A percentile compares a stretch with the other conserved stretches of the same genome.
These are phyloP conservation scores for Reticulitermes lucifugus DNA, from an alignment of 2,888 invertebrate species.

Conservation along the genomic window DNA sequence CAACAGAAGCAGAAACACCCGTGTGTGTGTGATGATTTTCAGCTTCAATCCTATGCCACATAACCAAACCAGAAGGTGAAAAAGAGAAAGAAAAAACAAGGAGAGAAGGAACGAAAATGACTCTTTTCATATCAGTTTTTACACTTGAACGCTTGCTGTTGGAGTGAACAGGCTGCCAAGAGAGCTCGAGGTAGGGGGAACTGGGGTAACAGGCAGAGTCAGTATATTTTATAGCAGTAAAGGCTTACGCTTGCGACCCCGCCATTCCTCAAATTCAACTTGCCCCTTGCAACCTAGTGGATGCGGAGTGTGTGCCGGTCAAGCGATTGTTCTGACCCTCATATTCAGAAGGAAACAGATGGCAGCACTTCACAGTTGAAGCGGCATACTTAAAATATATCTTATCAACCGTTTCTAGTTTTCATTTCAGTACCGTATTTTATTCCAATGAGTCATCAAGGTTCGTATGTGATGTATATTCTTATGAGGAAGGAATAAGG, in stretches of 20 bases:
- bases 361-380: too few relatives aligned
- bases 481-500: too few relatives aligned
- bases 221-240: slow-evolving; percentile 21
- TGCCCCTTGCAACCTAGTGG: too few relatives aligned
- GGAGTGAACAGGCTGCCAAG: not conserved
- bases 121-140: slow-evolving; percentile 52
- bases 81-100: slow-evolving; percentile 27
- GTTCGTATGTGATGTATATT: too few relatives aligned
- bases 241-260: slow-evolving; percentile 1
- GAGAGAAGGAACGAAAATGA: slow-evolving; percentile 39
- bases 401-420: too few relatives aligned
- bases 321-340: too few relatives aligned
- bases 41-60: not conserved
- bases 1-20: slow-evolving; percentile 1
- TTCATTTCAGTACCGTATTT: too few relatives aligned
- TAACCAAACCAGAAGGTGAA: not conserved
- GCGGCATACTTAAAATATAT: too few relatives aligned
- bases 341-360: too few relatives aligned
- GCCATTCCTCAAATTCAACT: slow-evolving; percentile 23
- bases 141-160: slow-evolving; percentile 43
- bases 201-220: not conserved
- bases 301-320: too few relatives aligned
- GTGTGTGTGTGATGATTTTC: not conserved
- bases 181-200: not conserved
- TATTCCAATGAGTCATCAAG: too few relatives aligned